phyloP scores from a whole-genome alignment of 2,797 vertebrate species.

The Urosaurus nigricauda region DNA sequence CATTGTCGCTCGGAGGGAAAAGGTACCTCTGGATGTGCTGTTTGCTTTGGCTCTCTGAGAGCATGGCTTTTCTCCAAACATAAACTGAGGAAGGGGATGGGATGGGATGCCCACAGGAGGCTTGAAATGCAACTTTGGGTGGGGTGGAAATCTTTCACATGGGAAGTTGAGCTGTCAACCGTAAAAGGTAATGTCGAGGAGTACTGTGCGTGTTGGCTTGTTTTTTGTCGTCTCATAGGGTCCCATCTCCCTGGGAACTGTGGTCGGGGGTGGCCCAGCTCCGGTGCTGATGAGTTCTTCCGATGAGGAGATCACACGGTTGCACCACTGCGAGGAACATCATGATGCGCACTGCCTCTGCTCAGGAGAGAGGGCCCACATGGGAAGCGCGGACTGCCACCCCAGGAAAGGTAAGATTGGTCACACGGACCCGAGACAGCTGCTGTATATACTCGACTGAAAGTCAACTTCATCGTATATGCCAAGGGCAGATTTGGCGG shows the following conservation, averaged over 20 bases:
- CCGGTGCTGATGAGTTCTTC: conserved; percentile 1
- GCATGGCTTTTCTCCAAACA: too few species aligned
- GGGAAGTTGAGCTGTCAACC: background rate
- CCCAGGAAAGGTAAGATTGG: background rate
- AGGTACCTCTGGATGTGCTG: background rate
- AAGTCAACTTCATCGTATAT: too few species aligned
- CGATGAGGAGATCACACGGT: background rate
- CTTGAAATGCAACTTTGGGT: background rate
- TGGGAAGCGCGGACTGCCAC: fast-evolving
- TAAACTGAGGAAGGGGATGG: too few species aligned
- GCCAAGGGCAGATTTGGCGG: too few species aligned
- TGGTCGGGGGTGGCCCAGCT: background rate
- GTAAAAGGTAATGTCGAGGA: background rate
- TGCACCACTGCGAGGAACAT: background rate
- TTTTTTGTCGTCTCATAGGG: background rate
- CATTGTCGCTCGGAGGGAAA: background rate
- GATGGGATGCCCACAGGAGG: background rate
- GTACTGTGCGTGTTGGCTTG: too few species aligned
- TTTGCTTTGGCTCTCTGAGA: too few species aligned
- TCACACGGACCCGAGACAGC: fast-evolving
- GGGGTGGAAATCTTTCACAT: background rate
- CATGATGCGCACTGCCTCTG: fast-evolving
- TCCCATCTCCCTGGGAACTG: background rate
- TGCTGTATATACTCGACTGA: too few species aligned
- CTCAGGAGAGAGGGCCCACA: background rate